Evolutionary conservation across 2,888 invertebrate species (phyloP).

Genomic region (Vesta saturnalis): DNA sequence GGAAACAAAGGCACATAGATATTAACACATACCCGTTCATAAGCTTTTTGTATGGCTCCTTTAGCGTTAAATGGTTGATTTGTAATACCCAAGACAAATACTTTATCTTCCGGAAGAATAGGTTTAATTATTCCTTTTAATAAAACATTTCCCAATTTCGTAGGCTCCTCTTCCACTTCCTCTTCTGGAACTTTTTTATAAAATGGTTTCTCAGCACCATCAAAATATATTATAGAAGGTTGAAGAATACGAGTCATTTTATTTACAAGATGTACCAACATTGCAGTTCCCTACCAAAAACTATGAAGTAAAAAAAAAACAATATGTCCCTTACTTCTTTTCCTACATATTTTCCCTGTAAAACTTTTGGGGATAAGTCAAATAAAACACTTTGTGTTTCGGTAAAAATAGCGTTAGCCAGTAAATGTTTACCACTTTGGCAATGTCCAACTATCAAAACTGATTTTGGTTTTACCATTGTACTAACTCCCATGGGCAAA

Average conservation of each 20-base stretch:
- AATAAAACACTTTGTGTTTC: conserved; percentile 80
- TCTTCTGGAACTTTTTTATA: conserved; percentile 72
- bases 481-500: conserved; percentile 64
- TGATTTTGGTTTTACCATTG: conserved; percentile 64
- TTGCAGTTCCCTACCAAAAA: conserved; percentile 65
- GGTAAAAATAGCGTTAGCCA: conserved; percentile 78
- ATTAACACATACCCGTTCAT: conserved; percentile 64
- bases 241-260: conserved; percentile 75
- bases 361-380: conserved; percentile 76
- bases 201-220: conserved; percentile 74
- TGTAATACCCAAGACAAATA: conserved; percentile 76
- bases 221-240: conserved; percentile 78
- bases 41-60: conserved; percentile 65
- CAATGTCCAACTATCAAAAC: conserved; percentile 77
- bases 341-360: conserved; percentile 75
- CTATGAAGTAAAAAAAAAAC: neutral
- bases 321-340: conserved; percentile 61
- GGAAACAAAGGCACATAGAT: neutral
- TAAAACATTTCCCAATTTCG: conserved; percentile 73
- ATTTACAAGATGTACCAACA: conserved; percentile 72
- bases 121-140: conserved; percentile 75
- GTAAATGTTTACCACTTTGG: conserved; percentile 74
- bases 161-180: conserved; percentile 74
- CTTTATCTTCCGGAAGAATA: conserved; percentile 71
- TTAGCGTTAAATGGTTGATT: conserved; percentile 73